Conservation (phyloP, 2,797 vertebrate genomes). For the Cyprinella venusta region DNA sequence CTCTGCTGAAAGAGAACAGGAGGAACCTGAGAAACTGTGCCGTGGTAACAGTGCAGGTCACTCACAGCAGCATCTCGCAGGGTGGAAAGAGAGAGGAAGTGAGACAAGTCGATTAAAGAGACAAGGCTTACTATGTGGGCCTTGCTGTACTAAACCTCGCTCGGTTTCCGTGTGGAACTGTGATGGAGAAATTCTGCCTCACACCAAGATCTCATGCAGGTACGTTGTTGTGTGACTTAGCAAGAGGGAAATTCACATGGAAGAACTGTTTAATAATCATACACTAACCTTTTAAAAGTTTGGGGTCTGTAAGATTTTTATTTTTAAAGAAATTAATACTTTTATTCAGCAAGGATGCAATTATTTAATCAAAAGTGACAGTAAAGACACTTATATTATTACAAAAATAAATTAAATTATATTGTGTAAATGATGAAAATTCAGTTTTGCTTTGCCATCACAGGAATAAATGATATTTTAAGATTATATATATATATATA, state of each 20-base stretch:
- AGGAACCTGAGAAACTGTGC: conserved; percentile 47
- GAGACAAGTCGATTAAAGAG: conserved; percentile 54
- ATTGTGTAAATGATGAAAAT: neutral
- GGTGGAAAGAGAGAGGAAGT: conserved; percentile 3
- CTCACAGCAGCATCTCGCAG: conserved; percentile 71
- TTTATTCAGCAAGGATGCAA: neutral
- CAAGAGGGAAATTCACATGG: neutral
- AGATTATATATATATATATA: too few relatives aligned
- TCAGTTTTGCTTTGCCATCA: neutral
- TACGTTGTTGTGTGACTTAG: conserved; percentile 36
- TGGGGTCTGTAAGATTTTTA: neutral
- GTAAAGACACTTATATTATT: neutral
- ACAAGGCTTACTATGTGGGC: conserved; percentile 67
- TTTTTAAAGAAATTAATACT: neutral
- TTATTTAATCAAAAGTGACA: neutral
- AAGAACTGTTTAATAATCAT: neutral
- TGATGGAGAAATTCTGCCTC: conserved; percentile 82
- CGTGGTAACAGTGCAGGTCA: conserved; percentile 51
- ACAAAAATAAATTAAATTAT: too few relatives aligned
- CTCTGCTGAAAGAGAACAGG: neutral
- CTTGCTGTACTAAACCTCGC: conserved; percentile 73
- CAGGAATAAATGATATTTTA: neutral
- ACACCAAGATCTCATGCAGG: conserved; percentile 76
- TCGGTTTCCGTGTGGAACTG: conserved; percentile 83
- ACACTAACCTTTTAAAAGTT: neutral